These are phyloP conservation scores for Hyaena hyaena DNA, from an alignment of 2,113 vertebrate species.

Conservation along the genomic window DNA sequence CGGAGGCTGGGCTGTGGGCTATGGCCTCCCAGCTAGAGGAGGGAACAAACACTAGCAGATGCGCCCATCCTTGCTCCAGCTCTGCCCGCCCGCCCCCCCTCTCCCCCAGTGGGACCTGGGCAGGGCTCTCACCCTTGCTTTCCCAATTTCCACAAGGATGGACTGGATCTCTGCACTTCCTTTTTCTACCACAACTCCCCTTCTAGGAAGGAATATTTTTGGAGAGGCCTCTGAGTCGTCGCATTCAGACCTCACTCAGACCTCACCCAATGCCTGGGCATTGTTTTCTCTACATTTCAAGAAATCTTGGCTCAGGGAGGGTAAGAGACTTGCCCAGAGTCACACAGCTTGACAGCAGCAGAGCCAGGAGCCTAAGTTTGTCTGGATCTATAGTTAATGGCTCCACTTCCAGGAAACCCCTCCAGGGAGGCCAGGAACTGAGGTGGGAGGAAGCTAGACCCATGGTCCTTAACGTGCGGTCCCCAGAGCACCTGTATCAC, in stretches of 20 bases:
- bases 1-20: neutral
- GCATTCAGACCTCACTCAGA: neutral
- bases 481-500: neutral
- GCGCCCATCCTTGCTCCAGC: neutral
- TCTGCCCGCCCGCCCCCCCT: neutral
- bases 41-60: neutral
- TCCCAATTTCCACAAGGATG: neutral
- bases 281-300: neutral
- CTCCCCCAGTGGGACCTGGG: neutral
- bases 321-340: neutral
- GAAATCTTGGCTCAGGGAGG: neutral
- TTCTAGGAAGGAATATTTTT: neutral
- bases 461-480: neutral
- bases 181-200: no score
- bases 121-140: neutral
- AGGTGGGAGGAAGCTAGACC: neutral
- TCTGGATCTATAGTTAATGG: neutral
- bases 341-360: neutral
- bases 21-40: neutral
- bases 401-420: neutral
- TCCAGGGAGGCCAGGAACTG: neutral
- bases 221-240: neutral
- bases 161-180: neutral
- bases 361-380: neutral
- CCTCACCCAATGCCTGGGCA: neutral